Evolutionary conservation across 1,140 invertebrate species (phyloP), one percentile per base, ranked within the genome.

Genomic region (Muscidifurax raptorellus): DNA sequence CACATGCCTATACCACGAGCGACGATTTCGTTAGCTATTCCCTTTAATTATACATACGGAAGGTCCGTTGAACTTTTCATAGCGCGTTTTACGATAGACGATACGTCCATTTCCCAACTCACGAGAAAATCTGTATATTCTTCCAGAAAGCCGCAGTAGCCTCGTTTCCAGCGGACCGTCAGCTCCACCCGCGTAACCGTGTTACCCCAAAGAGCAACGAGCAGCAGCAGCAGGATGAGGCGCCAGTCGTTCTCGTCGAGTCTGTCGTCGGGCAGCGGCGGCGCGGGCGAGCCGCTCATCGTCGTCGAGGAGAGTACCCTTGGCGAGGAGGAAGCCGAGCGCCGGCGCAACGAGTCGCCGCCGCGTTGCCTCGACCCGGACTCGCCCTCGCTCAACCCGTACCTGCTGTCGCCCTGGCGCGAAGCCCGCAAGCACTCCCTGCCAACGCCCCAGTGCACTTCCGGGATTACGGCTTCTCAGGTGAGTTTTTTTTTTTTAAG

Each of bases 391-490:
- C 28, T 95, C 66, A 97, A 97, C 91, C 96, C 96, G 0, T 96
- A 96, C 92, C 93, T 97, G 44, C 91, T 97, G 12, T 97, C 96
- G 5, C 96, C 97, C 0, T 97, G 96, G 94, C 93, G 96, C 36
- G 95, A 96, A 82, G 95, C 95, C 1, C 94, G 96, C 77, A 97
- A 97, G 89, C 95, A 97, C 87, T 97, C 96, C 10, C 92, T 97
- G 86, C 97, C 96, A 2, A 97, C 96, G 0, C 96, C 96, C 12
- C 95, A 96, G 86, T 97, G 96, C 87, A 96, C 96, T 72, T 95
- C 96, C 47, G 97, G 97, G 67, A 97, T 97, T 86, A 97, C 96
- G 13, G 97, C 97, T 59, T 97, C 96, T 81, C 97, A 97, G 94
- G 96, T 95, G 88, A 87, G 30, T 66, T 59, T 40, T 47, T 47